Conservation (phyloP, 1,140 invertebrate genomes). For the Chlorops oryzae region DNA sequence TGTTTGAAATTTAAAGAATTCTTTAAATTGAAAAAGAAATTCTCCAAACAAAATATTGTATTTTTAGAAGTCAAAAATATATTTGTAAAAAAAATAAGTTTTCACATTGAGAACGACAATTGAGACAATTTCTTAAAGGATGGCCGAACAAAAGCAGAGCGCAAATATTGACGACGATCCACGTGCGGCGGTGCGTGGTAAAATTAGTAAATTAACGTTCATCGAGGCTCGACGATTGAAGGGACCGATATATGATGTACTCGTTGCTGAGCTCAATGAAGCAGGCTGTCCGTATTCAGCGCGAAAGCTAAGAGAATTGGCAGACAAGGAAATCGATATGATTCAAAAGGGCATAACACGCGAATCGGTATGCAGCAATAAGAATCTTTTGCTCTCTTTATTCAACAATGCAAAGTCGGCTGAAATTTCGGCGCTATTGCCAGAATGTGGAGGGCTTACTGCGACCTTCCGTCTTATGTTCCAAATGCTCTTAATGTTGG, state of each 20-base stretch:
- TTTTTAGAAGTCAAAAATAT: no score
- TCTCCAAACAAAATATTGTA: no score
- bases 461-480: constrained; percentile 24
- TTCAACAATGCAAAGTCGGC: constrained; percentile 25
- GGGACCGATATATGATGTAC: constrained; percentile 5
- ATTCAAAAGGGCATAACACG: constrained; percentile 28
- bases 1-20: no score
- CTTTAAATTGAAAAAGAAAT: no score
- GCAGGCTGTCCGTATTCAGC: constrained; percentile 2
- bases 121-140: no score
- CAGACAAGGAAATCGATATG: constrained; percentile 19
- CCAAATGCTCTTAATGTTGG: constrained; percentile 24
- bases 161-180: no score
- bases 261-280: constrained; percentile 1
- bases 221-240: constrained; percentile 1
- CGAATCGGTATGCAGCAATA: constrained; percentile 22
- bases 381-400: constrained; percentile 21
- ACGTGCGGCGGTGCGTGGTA: neutral
- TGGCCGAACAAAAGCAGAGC: no score
- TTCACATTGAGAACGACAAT: no score
- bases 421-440: constrained; percentile 18
- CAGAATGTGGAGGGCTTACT: constrained; percentile 19
- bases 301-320: neutral
- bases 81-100: no score
- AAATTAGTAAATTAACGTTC: neutral